A percentile compares a stretch with the other conserved stretches of the same genome.
Conservation (phyloP, 2,888 invertebrate species). For the Dexiosoma caninum region DNA sequence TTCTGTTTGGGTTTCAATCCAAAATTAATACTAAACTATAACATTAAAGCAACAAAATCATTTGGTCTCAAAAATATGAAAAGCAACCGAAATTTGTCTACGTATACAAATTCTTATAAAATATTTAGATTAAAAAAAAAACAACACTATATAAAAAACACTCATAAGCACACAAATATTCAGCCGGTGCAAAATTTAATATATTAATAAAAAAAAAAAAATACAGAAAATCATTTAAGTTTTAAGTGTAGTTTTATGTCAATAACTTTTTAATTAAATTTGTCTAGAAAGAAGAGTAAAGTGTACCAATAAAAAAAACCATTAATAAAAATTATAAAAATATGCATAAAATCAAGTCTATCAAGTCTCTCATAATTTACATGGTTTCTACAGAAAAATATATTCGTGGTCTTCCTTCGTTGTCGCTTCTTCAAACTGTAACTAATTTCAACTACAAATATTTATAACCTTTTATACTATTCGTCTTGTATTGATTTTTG, state of each 20-base stretch:
- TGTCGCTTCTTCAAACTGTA: no score
- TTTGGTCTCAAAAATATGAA: slow-evolving; percentile 15
- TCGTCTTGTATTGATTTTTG: no score
- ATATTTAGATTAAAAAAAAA: slow-evolving; percentile 10
- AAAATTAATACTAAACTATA: not conserved
- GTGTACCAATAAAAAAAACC: slow-evolving; percentile 1
- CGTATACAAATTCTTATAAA: not conserved
- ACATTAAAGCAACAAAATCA: not conserved
- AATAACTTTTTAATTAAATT: slow-evolving; percentile 48
- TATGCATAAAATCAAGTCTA: not conserved
- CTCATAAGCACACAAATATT: slow-evolving; percentile 7
- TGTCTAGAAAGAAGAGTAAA: slow-evolving; percentile 19
- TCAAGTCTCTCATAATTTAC: no score
- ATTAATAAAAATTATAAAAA: slow-evolving; percentile 15
- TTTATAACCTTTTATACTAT: no score
- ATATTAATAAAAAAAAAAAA: slow-evolving; percentile 27
- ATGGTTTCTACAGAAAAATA: no score
- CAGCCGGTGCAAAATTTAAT: slow-evolving; percentile 51
- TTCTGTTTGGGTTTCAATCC: not conserved
- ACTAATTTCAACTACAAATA: no score
- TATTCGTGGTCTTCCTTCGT: no score
- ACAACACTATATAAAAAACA: not conserved
- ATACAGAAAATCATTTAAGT: slow-evolving; percentile 37
- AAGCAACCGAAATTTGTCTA: slow-evolving; percentile 9
- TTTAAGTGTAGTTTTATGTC: slow-evolving; percentile 55